Base-by-base conservation (phyloP, 2,888 invertebrate species). In the Micoletzkya japonica region DNA sequence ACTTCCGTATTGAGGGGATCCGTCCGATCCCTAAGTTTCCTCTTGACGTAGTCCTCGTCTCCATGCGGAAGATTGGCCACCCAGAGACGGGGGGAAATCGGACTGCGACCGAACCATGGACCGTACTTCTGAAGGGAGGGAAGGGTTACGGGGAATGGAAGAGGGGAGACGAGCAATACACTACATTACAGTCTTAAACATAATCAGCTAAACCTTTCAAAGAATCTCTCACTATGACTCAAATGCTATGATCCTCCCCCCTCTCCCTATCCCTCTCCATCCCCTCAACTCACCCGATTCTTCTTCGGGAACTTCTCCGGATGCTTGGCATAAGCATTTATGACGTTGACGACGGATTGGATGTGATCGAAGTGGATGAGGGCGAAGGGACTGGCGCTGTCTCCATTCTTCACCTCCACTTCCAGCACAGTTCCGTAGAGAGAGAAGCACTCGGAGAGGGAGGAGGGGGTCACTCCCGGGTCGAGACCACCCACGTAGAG, bases 11-110 rank as follows among this genome's bases (percentile, higher is more conserved):
- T 57, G n/a, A n/a, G n/a, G n/a, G n/a, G n/a, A n/a, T n/a, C n/a
- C n/a, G n/a, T 10, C 20, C 1, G 57, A 32, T 34, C 57, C 57
- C 24, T 57, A 28, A 60, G 24, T 26, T 60, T 60, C 60, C 32
- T 60, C 60, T 60, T 60, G 20, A 60, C 44, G 24, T 60, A 60
- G 28, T 60, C 60, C 39, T 60, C 60, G 14, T 60, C 60, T 4
- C n/a, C 2, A 14, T 26, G 36, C 10, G 60, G 60, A 26, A 60
- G 60, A 60, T 60, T 60, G 28, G 39, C 60, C 4, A 60, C 37
- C 60, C 60, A 60, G 20, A 60, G n/a, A 39, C 60, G 60, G 39
- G 20, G 10, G 4, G 37, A 39, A 39, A 39, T 14, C 3, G 37
- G 39, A 60, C 26, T 28, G 3, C 39, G 60, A 37, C 17, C 32